Evolutionary conservation across 2,888 invertebrate genomes (phyloP).

Genomic region (Caenorhabditis auriculariae): DNA sequence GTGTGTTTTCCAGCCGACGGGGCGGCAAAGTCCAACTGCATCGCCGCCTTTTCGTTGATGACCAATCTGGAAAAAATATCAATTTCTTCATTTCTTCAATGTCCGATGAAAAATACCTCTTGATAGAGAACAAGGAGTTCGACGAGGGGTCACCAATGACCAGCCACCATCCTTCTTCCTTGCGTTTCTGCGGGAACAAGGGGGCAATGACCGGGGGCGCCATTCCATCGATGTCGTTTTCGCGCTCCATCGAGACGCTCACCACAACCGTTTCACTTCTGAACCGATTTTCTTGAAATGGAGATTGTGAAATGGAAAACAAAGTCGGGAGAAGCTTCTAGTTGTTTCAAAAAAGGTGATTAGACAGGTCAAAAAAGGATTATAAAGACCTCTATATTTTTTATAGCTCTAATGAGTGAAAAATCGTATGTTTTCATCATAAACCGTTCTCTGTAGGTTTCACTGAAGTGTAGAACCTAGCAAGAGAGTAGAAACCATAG

Average conservation of each 20-base stretch:
- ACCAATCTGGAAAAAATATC: slow-evolving; percentile 70
- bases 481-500: too few species aligned
- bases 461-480: too few species aligned
- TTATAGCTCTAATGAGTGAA: background rate
- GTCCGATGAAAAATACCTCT: slow-evolving; percentile 70
- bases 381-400: background rate
- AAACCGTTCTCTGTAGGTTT: background rate
- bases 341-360: background rate
- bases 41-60: slow-evolving; percentile 82
- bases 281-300: too few species aligned
- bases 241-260: slow-evolving; percentile 86
- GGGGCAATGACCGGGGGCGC: slow-evolving; percentile 87
- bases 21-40: slow-evolving; percentile 87
- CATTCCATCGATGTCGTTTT: slow-evolving; percentile 87
- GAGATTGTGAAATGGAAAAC: too few species aligned
- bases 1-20: slow-evolving; percentile 76
- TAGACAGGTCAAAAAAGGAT: background rate
- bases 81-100: background rate
- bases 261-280: slow-evolving; percentile 86
- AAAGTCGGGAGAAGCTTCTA: background rate
- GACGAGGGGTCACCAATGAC: slow-evolving; percentile 93
- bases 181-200: slow-evolving; percentile 82
- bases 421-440: background rate
- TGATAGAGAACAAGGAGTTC: slow-evolving; percentile 93
- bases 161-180: slow-evolving; percentile 82